Evolutionary conservation across 2,797 vertebrate species (phyloP).

Genomic region (Eptatretus atami): DNA sequence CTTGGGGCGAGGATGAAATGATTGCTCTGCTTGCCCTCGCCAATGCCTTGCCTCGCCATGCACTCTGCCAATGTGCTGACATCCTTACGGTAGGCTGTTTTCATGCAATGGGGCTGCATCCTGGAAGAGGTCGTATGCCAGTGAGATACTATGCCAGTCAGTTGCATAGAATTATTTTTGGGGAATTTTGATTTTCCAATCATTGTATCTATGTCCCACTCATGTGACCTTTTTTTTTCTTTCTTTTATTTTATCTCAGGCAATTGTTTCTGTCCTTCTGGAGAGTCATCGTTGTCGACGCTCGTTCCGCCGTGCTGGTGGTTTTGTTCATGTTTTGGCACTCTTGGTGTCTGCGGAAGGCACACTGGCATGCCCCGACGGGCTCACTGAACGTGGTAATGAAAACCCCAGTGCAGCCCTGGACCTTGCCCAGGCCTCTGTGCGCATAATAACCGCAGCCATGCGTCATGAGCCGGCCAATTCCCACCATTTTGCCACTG

Average conservation of each 20-base stretch:
- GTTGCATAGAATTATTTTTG: no score
- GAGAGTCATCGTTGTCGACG: slow-evolving; percentile 84
- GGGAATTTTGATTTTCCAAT: no score
- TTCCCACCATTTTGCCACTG: slow-evolving; percentile 77
- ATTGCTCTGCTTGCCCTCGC: slow-evolving; percentile 73
- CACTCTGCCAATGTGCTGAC: slow-evolving; percentile 70
- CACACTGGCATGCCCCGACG: slow-evolving; percentile 40
- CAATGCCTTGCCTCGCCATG: slow-evolving; percentile 58
- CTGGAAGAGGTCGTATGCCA: no score
- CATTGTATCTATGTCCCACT: no score
- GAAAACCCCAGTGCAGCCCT: slow-evolving; percentile 80
- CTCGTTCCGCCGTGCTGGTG: slow-evolving; percentile 77
- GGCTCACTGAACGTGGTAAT: slow-evolving; percentile 49
- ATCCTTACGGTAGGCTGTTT: slow-evolving; percentile 39
- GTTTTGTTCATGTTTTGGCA: slow-evolving; percentile 80
- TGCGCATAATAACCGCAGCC: slow-evolving; percentile 75
- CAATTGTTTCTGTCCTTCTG: slow-evolving; percentile 41
- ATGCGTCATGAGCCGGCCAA: slow-evolving; percentile 97
- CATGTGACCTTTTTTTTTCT: background rate
- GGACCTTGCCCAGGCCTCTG: slow-evolving; percentile 58
- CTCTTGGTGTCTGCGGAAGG: slow-evolving; percentile 82
- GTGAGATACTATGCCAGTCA: no score
- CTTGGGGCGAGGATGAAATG: slow-evolving; percentile 90
- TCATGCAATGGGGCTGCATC: background rate
- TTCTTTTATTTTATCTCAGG: slow-evolving; percentile 16